Base-by-base conservation (phyloP, 2,888 invertebrate species). In the Hydroisotoma schaefferi region DNA sequence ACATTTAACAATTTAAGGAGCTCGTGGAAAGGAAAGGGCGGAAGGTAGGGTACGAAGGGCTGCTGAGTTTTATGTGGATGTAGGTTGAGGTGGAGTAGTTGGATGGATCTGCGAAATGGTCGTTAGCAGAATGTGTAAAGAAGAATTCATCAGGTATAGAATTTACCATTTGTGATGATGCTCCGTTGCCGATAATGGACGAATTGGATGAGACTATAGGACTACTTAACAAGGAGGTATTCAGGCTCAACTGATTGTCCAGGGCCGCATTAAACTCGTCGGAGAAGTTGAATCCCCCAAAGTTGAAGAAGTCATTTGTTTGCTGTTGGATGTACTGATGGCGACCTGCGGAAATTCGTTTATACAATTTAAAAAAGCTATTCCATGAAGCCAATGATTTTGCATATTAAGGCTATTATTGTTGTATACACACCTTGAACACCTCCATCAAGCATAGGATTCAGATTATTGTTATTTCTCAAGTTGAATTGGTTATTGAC, bases 161-260 rank as follows among this genome's bases (percentile, higher is more conserved):
- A 65, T 65, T 73, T 71, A 73, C 73, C 73, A 73, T 73, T 71
- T 70, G 70, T 68, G 67, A 62, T 59, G 68, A 65, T 59, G 69
- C 57, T 56, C 65, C 63, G 37, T 67, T 64, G 59, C 67, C 52
- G 56, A 67, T 63, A 37, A 44, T 49, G 40, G 67, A 59, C 38
- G 66, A 58, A 52, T 61, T 60, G 48, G 63, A 59, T 29, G 63
- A 61, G 37, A 57, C 51, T 47, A 63, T 63, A 10, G 65, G 66
- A 25, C 61, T 60, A 20, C 67, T 64, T 28, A 73, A 65, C 38
- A 73, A 53, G 49, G 68, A 63, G 0, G 67, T 62, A 49, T 70
- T 71, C 43, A 73, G 58, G 57, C 69, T 73, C 60, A 73, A 40
- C 47, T 71, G 73, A 62, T 68, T 73, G 65, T 73, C 73, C 67